phyloP scores from a whole-genome alignment of 2,113 vertebrate genomes.

The Platysteira castanea region DNA sequence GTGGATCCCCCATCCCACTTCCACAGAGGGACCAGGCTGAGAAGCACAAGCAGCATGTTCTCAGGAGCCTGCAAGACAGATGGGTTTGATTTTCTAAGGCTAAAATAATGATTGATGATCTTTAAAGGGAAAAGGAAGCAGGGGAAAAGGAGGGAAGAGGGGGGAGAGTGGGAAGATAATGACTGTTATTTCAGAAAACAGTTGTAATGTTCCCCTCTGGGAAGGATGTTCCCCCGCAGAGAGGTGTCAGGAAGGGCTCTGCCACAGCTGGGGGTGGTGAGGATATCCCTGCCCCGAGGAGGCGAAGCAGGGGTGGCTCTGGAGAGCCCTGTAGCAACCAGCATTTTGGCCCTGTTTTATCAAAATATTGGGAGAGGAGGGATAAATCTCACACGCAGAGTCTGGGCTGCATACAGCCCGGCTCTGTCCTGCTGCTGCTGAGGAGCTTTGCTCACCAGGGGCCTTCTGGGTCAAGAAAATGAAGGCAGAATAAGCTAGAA shows the following conservation, averaged over 20 bases:
- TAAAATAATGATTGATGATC: constrained; percentile 55
- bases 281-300: background rate
- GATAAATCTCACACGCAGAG: background rate
- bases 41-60: background rate
- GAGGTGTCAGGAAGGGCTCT: background rate
- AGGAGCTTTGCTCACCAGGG: background rate
- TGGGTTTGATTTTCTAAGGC: constrained; percentile 32
- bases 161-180: constrained; percentile 9
- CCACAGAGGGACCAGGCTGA: background rate
- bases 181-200: constrained; percentile 16
- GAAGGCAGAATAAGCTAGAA: constrained; percentile 21
- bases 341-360: background rate
- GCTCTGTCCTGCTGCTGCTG: background rate
- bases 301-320: background rate
- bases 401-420: background rate
- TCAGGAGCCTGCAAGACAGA: constrained; percentile 1
- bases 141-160: background rate
- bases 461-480: background rate
- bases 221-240: background rate
- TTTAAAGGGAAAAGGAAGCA: constrained; percentile 25
- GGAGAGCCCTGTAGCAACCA: background rate
- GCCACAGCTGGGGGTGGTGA: background rate
- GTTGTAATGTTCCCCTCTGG: background rate
- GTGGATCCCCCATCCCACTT: background rate
- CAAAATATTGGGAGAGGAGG: background rate